Evolutionary conservation across 2,113 vertebrate species (phyloP).

Genomic region (Hymenochirus boettgeri): DNA sequence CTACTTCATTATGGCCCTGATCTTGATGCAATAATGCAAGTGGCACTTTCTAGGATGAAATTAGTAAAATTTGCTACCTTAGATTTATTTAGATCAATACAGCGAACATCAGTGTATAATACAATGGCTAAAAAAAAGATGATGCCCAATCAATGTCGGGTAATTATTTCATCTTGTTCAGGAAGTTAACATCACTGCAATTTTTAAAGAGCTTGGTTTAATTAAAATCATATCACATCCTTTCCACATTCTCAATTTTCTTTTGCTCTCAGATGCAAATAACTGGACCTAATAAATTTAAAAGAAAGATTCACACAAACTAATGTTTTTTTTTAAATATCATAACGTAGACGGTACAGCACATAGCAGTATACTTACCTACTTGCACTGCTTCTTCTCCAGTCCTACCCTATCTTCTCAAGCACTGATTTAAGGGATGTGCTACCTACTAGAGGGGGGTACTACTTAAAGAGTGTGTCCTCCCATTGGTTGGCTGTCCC

Average conservation of each 20-base stretch:
- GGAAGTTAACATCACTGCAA: constrained; percentile 1
- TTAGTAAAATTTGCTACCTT: constrained; percentile 27
- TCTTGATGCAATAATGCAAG: constrained; percentile 33
- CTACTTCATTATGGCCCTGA: constrained; percentile 36
- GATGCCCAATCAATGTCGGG: constrained; percentile 19
- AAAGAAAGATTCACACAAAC: too few relatives aligned
- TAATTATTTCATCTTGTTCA: constrained; percentile 15
- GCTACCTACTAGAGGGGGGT: too few relatives aligned
- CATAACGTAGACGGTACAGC: too few relatives aligned
- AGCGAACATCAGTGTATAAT: constrained; percentile 21
- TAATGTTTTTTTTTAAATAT: too few relatives aligned
- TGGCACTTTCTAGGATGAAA: constrained; percentile 37
- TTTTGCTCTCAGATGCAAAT: too few relatives aligned
- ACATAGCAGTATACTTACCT: too few relatives aligned
- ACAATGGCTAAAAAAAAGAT: constrained; percentile 22
- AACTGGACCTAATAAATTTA: too few relatives aligned
- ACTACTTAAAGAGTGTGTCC: too few relatives aligned
- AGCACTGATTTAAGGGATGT: too few relatives aligned
- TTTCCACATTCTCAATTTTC: background rate
- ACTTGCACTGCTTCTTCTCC: too few relatives aligned
- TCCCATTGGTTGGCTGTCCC: too few relatives aligned
- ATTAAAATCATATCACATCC: background rate
- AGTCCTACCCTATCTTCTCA: too few relatives aligned
- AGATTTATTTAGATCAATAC: constrained; percentile 39
- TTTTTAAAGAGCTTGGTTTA: background rate